Evolutionary conservation across 2,888 invertebrate genomes (phyloP).

Genomic region (Oegoconia quadripuncta): DNA sequence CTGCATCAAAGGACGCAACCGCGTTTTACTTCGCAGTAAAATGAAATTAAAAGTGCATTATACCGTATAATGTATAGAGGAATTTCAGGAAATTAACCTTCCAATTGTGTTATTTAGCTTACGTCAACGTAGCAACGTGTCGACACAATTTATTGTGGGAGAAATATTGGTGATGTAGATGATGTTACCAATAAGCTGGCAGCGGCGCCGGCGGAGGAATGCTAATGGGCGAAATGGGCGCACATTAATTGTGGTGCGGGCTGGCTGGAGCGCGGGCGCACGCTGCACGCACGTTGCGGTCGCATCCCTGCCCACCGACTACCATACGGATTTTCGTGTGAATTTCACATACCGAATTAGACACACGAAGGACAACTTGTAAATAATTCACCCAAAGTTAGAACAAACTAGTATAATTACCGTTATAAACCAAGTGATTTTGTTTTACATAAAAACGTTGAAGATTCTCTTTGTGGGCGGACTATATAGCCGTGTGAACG

Average conservation of each 20-base stretch:
- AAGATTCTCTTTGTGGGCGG: conserved; percentile 16
- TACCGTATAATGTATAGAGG: conserved; percentile 15
- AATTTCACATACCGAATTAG: conserved; percentile 10
- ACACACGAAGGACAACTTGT: too few species aligned
- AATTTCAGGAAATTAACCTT: conserved; percentile 34
- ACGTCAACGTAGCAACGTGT: too few species aligned
- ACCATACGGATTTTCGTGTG: conserved; percentile 27
- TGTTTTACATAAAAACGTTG: too few species aligned
- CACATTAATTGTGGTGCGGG: conserved; percentile 50
- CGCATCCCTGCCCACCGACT: conserved; percentile 20
- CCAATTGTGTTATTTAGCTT: conserved; percentile 41
- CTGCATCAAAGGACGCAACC: conserved; percentile 40
- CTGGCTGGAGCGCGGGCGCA: conserved; percentile 21
- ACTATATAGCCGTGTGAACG: conserved; percentile 28
- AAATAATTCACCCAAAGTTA: too few species aligned
- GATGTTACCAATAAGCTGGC: conserved; percentile 52
- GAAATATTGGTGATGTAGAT: conserved; percentile 52
- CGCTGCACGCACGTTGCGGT: conserved; percentile 30
- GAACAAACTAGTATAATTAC: too few species aligned
- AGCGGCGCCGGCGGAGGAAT: conserved; percentile 46
- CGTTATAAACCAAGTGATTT: too few species aligned
- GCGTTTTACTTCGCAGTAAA: conserved; percentile 37
- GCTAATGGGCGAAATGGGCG: conserved; percentile 54
- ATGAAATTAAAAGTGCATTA: conserved; percentile 33
- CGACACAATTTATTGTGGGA: conserved; percentile 46